Percentiles rank a stretch among this genome's conserved stretches.
These are phyloP conservation scores for Oceanodroma tethys DNA, from an alignment of 2,113 vertebrate genomes.

Conservation along the genomic window DNA sequence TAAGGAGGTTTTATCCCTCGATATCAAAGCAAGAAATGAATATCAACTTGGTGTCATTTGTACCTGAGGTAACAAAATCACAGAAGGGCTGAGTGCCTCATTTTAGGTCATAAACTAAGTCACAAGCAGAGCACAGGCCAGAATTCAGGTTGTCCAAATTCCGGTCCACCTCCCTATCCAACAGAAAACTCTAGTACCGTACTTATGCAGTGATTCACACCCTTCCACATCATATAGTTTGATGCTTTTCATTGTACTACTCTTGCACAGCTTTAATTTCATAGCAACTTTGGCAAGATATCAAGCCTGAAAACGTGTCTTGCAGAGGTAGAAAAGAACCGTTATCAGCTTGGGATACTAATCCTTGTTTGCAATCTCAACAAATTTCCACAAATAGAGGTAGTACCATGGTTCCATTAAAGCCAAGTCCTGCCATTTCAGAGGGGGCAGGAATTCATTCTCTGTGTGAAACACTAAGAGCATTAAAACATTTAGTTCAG, in stretches of 20 bases:
- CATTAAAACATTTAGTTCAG: neutral
- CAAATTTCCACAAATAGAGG: neutral
- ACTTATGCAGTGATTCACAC: neutral
- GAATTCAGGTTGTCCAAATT: neutral
- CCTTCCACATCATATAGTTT: neutral
- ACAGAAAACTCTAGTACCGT: accelerated
- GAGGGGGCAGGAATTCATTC: neutral
- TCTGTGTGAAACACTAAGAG: neutral
- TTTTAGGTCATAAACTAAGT: neutral
- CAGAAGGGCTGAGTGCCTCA: neutral
- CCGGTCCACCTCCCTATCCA: neutral
- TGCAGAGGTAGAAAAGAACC: neutral
- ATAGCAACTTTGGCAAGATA: neutral
- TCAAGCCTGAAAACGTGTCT: neutral
- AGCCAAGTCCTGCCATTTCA: neutral
- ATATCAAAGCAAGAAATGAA: neutral
- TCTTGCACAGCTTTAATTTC: neutral
- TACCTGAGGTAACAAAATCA: neutral
- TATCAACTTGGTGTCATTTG: neutral
- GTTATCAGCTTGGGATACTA: neutral
- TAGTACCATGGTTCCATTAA: neutral
- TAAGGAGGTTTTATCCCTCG: neutral
- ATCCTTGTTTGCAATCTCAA: neutral
- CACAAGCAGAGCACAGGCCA: neutral
- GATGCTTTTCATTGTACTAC: neutral